A percentile compares a stretch with the other conserved stretches of the same genome.
phyloP scores from a whole-genome alignment of 2,797 vertebrate species.

The Acanthurus tractus region DNA sequence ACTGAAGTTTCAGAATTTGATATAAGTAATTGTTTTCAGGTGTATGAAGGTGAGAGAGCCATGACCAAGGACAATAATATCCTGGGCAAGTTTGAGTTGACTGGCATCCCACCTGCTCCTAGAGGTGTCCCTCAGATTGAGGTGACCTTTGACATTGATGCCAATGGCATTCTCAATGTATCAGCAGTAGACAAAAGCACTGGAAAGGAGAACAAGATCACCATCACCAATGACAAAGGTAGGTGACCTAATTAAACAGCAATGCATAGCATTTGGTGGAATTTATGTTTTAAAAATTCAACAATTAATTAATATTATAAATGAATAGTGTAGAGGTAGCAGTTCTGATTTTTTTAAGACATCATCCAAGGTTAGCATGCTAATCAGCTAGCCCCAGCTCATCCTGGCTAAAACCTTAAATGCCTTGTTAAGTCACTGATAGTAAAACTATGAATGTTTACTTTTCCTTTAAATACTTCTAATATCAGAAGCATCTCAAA shows the following conservation, averaged over 20 bases:
- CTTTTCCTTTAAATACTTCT: not conserved
- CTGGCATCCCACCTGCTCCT: slow-evolving; percentile 87
- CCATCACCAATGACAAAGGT: slow-evolving; percentile 91
- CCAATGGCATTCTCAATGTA: slow-evolving; percentile 89
- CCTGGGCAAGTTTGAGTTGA: slow-evolving; percentile 89
- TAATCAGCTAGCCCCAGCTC: too few species aligned
- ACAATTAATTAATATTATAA: too few species aligned
- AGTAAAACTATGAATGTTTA: too few species aligned
- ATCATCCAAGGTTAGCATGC: too few species aligned
- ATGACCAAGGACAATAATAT: slow-evolving; percentile 91
- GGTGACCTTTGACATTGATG: slow-evolving; percentile 90
- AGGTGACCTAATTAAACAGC: not conserved
- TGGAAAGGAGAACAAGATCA: slow-evolving; percentile 90
- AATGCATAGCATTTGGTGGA: too few species aligned
- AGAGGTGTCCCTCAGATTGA: slow-evolving; percentile 89
- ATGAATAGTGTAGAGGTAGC: too few species aligned
- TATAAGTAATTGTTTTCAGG: slow-evolving; percentile 65
- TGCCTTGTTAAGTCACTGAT: too few species aligned
- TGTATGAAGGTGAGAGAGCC: slow-evolving; percentile 88
- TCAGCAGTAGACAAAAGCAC: slow-evolving; percentile 91
- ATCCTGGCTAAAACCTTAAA: too few species aligned
- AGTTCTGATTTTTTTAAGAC: too few species aligned
- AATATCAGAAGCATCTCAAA: not conserved
- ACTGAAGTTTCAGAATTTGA: slow-evolving; percentile 28
- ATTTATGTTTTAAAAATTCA: too few species aligned